A percentile compares a stretch with the other conserved stretches of the same genome.
phyloP scores from a whole-genome alignment of 2,113 vertebrate genomes.

The Nannospalax galili region DNA sequence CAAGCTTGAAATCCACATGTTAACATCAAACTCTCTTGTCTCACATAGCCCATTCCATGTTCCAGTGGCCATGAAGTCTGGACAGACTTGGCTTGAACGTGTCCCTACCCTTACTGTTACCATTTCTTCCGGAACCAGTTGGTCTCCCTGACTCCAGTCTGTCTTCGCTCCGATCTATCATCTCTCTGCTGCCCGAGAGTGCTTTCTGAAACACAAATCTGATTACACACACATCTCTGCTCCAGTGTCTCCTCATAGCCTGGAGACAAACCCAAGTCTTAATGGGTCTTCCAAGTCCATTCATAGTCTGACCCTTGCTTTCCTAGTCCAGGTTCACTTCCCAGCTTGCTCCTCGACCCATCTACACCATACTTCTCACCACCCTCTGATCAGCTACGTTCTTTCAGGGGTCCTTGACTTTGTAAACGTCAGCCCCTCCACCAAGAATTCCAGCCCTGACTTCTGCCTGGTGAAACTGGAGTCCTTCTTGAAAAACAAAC shows the following conservation, averaged over 20 bases:
- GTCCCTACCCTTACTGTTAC: not conserved
- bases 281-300: constrained; percentile 62
- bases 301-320: constrained; percentile 51
- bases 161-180: constrained; percentile 73
- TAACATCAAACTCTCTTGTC: not conserved
- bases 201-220: constrained; percentile 78
- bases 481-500: not conserved
- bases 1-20: not conserved
- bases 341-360: constrained; percentile 28
- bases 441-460: not conserved
- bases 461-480: not conserved
- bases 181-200: constrained; percentile 73
- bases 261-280: constrained; percentile 70
- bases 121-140: constrained; percentile 69
- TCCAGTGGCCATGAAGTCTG: not conserved
- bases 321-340: constrained; percentile 5
- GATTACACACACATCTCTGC: constrained; percentile 75
- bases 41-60: not conserved
- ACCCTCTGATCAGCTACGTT: not conserved
- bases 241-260: constrained; percentile 70
- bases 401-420: not conserved
- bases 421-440: not conserved
- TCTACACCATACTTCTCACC: not conserved
- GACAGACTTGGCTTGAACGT: not conserved
- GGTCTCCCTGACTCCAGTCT: constrained; percentile 78